Evolutionary conservation across 2,888 invertebrate genomes (phyloP).

Genomic region (Aquatica leii): DNA sequence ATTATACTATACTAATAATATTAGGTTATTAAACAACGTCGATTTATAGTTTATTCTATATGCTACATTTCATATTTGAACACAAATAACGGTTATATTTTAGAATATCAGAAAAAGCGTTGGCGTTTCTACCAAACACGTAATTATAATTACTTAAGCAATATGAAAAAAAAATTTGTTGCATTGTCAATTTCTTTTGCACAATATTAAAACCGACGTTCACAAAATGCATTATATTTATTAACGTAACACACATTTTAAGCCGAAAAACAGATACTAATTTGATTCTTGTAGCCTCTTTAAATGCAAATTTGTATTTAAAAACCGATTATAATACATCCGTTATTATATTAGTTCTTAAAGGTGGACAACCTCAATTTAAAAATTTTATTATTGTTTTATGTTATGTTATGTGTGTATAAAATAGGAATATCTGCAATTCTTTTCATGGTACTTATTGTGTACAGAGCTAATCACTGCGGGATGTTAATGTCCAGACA

Average conservation of each 20-base stretch:
- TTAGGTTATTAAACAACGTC: no score
- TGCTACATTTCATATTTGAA: no score
- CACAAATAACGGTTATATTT: no score
- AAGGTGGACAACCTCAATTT: constrained; percentile 23
- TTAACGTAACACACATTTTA: neutral
- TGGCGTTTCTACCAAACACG: no score
- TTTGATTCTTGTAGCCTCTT: constrained; percentile 6
- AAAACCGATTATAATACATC: constrained; percentile 19
- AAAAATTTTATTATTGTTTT: constrained; percentile 11
- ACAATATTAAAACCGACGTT: neutral
- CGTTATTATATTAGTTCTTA: constrained; percentile 15
- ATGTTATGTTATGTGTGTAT: constrained; percentile 9
- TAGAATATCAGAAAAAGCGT: no score
- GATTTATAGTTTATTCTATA: no score
- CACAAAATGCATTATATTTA: neutral
- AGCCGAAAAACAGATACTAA: constrained; percentile 6
- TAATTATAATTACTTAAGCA: no score
- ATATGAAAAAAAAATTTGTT: no score
- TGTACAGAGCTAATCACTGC: constrained; percentile 44
- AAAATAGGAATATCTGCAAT: constrained; percentile 4
- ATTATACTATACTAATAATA: no score
- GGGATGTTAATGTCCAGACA: constrained; percentile 49
- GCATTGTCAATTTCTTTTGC: no score
- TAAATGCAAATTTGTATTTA: constrained; percentile 23
- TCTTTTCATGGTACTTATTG: constrained; percentile 20